Base-by-base conservation (phyloP, 2,797 vertebrate species). In the Falco novaeseelandiae region DNA sequence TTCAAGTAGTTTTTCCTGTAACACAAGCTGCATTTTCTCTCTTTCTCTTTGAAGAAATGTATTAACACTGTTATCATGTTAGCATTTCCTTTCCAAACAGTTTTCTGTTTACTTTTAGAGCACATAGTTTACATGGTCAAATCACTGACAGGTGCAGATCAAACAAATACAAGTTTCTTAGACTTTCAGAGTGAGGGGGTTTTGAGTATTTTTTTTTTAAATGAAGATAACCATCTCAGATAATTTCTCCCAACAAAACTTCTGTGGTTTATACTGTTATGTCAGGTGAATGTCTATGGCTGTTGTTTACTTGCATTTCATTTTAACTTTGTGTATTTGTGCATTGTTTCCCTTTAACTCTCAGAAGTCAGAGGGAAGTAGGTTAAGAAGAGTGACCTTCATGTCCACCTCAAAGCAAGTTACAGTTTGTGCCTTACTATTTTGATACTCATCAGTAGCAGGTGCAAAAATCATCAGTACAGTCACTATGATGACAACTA, bases 331-430 rank as follows among this genome's bases (percentile, higher is more conserved):
- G 40, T 90, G 12, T 36, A 65, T 96, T 84, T 83, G 40, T 87
- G 10, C 26, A 42, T 70, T 1, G 7, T 66, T 96, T 96, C 87
- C 86, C 36, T 54, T 78, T 65, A 67, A 46, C n/a, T 93, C 72
- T 27, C 70, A 83, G 55, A 90, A 76, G 66, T 23, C 30, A 92
- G 51, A 34, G 40, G 74, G 30, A 95, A 79, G 59, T 27, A 71
- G 49, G 26, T 55, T 91, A 42, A 85, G 18, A 66, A 63, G 49
- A 73, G 22, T 0, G 0, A 94, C 85, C 82, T 92, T 89, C 54
- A 27, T 8, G 27, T 58, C 88, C 32, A 76, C 79, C 91, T 96
- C 92, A 93, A 93, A 96, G 72, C 25, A 46, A 82, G 27, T 87
- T 92, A 49, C 20, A 83, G 58, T 51, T 84, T 12, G 19, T 86